Percentiles rank a stretch among this genome's conserved stretches.
phyloP scores from a whole-genome alignment of 1,140 invertebrate genomes.

The Lutraria rhynchaena region DNA sequence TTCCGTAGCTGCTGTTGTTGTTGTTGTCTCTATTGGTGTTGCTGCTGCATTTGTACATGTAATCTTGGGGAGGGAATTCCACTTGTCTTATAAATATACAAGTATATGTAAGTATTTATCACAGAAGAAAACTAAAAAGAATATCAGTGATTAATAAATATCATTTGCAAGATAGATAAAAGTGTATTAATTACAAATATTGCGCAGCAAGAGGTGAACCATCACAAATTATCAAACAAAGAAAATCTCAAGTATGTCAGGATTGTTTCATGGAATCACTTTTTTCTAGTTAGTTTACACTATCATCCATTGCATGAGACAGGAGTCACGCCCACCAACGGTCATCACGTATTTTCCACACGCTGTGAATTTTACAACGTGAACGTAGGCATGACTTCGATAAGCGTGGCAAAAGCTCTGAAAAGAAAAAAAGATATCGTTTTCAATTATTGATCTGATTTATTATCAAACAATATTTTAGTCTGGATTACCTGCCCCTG shows the following conservation, averaged over 20 bases:
- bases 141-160: not conserved
- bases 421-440: slow-evolving; percentile 24
- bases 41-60: no score
- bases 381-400: slow-evolving; percentile 60
- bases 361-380: slow-evolving; percentile 59
- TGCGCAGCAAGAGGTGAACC: not conserved
- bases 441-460: not conserved
- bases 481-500: no score
- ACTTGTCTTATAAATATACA: no score
- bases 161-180: not conserved
- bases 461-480: not conserved
- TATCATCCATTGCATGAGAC: slow-evolving; percentile 71
- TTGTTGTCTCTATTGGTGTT: no score
- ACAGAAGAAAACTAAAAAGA: no score
- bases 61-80: no score
- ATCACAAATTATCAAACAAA: not conserved
- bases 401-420: slow-evolving; percentile 72
- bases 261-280: not conserved
- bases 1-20: no score
- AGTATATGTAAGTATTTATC: no score
- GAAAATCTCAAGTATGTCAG: not conserved
- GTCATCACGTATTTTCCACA: slow-evolving; percentile 61
- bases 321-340: slow-evolving; percentile 66
- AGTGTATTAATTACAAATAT: not conserved
- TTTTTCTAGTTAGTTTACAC: slow-evolving; percentile 28